These are phyloP conservation scores for Andrena cerasifolii DNA, from an alignment of 1,140 invertebrate genomes.

Conservation along the genomic window DNA sequence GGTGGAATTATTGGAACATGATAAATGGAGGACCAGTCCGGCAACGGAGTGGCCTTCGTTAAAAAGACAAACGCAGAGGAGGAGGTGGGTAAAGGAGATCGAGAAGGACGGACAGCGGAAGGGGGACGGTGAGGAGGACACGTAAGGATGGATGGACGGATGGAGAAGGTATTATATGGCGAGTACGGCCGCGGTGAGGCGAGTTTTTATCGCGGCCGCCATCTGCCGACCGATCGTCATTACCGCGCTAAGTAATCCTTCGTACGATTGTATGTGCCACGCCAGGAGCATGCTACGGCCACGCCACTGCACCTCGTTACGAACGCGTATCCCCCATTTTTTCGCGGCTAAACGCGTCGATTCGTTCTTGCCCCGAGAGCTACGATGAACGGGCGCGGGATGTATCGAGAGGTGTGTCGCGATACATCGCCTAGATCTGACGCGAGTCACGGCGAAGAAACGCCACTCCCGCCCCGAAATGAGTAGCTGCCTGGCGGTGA, in stretches of 20 bases:
- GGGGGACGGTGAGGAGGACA: constrained; percentile 30
- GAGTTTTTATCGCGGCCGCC: constrained; percentile 80
- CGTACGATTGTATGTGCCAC: constrained; percentile 66
- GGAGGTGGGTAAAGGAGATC: constrained; percentile 27
- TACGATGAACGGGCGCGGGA: background rate
- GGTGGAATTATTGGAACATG: constrained; percentile 30
- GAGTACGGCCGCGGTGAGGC: constrained; percentile 71
- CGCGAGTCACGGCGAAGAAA: constrained; percentile 8
- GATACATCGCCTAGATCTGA: background rate
- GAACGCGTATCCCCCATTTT: constrained; percentile 53
- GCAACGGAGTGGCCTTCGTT: constrained; percentile 26
- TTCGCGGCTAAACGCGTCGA: constrained; percentile 46
- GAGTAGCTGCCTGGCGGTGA: background rate
- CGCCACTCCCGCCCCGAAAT: background rate
- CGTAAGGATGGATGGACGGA: constrained; percentile 66
- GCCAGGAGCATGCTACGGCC: constrained; percentile 30
- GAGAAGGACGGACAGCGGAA: constrained; percentile 1
- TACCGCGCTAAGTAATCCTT: constrained; percentile 80
- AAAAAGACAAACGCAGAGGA: constrained; percentile 41
- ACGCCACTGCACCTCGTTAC: constrained; percentile 60
- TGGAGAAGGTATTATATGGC: constrained; percentile 76
- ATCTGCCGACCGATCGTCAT: constrained; percentile 81
- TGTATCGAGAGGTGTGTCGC: constrained; percentile 9
- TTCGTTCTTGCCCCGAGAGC: background rate
- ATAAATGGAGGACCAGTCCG: constrained; percentile 29